Evolutionary conservation across 2,113 vertebrate species (phyloP).

Genomic region (Xyliphius kryptos): DNA sequence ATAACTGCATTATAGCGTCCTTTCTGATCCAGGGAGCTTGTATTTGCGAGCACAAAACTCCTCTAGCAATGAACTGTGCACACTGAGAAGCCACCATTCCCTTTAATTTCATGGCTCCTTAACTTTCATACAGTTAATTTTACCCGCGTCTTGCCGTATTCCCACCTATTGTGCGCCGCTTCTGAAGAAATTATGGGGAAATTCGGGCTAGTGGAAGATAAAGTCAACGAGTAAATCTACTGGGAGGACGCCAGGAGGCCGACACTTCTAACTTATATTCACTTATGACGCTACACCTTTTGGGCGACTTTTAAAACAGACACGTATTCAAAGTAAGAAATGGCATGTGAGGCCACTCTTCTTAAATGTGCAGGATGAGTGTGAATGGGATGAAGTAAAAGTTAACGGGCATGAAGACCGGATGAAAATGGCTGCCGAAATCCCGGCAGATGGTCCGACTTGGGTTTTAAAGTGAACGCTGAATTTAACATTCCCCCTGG

Average conservation of each 20-base stretch:
- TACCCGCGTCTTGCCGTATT: conserved; percentile 47
- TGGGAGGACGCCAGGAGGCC: not conserved
- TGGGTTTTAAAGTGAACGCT: not conserved
- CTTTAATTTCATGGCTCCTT: conserved; percentile 64
- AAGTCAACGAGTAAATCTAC: conserved; percentile 31
- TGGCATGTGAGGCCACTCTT: conserved; percentile 1
- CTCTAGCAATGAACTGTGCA: conserved; percentile 26
- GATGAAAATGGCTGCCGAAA: conserved; percentile 1
- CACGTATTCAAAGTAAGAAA: not conserved
- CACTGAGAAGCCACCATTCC: conserved; percentile 29
- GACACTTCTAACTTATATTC: not conserved
- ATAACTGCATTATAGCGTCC: conserved; percentile 16
- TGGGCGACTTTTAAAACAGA: not conserved
- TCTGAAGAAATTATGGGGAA: conserved; percentile 29
- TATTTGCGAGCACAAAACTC: conserved; percentile 31
- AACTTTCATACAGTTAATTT: conserved; percentile 59
- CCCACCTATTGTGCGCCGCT: conserved; percentile 46
- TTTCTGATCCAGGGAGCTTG: conserved; percentile 20
- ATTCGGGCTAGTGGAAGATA: conserved; percentile 19
- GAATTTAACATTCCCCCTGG: conserved; percentile 19
- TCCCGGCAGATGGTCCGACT: conserved; percentile 3
- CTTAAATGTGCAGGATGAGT: conserved; percentile 1
- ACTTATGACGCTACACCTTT: conserved; percentile 15
- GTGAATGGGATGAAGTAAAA: conserved; percentile 10
- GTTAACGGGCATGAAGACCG: not conserved